Evolutionary conservation across 1,140 invertebrate species (phyloP).

Genomic region (Hycleus cichorii): DNA sequence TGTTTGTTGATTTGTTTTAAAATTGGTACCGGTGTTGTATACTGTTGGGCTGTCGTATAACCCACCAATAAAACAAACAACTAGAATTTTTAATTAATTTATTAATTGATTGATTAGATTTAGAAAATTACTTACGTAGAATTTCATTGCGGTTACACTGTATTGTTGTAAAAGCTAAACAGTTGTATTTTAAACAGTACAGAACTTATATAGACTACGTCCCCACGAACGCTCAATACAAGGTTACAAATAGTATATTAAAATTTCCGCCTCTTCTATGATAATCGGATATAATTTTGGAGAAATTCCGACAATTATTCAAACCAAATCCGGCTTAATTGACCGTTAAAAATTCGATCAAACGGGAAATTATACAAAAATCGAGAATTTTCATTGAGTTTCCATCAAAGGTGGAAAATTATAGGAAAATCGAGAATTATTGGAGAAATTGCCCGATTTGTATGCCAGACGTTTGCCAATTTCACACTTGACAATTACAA

Average conservation of each 20-base stretch:
- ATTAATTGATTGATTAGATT: too few relatives aligned
- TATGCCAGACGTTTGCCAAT: too few relatives aligned
- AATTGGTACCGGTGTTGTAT: slow-evolving; percentile 60
- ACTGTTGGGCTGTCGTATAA: slow-evolving; percentile 31
- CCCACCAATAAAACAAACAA: slow-evolving; percentile 28
- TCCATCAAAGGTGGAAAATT: too few relatives aligned
- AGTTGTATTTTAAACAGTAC: slow-evolving; percentile 25
- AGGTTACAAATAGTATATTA: slow-evolving; percentile 13
- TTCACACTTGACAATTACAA: too few relatives aligned
- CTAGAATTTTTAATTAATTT: slow-evolving; percentile 19
- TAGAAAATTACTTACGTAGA: slow-evolving; percentile 30
- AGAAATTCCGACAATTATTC: too few relatives aligned
- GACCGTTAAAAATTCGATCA: too few relatives aligned
- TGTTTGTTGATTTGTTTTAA: slow-evolving; percentile 65
- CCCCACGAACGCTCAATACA: slow-evolving; percentile 27
- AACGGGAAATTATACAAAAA: too few relatives aligned
- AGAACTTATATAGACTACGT: slow-evolving; percentile 35
- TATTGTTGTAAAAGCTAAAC: slow-evolving; percentile 29
- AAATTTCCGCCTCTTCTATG: slow-evolving; percentile 6
- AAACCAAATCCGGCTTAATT: too few relatives aligned
- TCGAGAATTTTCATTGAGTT: too few relatives aligned
- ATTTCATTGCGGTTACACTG: slow-evolving; percentile 23
- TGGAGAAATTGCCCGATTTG: too few relatives aligned
- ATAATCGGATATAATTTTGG: too few relatives aligned
- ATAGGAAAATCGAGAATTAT: too few relatives aligned